A percentile compares a stretch with the other conserved stretches of the same genome.
Evolutionary conservation across 2,888 invertebrate species (phyloP).

Genomic region (Pseudeuparius sepicola): DNA sequence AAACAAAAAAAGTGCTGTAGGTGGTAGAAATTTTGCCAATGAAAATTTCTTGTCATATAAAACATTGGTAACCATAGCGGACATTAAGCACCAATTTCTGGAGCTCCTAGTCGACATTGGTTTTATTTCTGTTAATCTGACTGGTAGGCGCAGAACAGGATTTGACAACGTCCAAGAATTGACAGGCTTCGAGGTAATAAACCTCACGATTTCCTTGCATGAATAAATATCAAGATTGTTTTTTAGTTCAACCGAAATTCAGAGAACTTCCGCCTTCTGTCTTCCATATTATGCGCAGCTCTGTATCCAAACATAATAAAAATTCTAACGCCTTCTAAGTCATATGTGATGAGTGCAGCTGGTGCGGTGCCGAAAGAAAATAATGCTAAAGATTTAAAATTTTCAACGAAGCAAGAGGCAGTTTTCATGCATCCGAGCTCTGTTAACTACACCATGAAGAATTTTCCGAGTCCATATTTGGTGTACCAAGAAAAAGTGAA

Average conservation of each 20-base stretch:
- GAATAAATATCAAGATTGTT: background rate
- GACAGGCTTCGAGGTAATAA: constrained; percentile 28
- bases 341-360: constrained; percentile 59
- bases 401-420: constrained; percentile 61
- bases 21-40: constrained; percentile 68
- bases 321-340: constrained; percentile 69
- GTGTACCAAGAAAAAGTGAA: constrained; percentile 78
- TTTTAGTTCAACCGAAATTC: constrained; percentile 63
- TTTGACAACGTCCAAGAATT: constrained; percentile 50
- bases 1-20: constrained; percentile 54
- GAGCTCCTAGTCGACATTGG: constrained; percentile 68
- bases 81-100: constrained; percentile 75
- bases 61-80: constrained; percentile 73
- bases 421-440: constrained; percentile 57
- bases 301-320: constrained; percentile 88
- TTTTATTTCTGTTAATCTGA: constrained; percentile 61
- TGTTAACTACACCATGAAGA: constrained; percentile 54
- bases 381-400: constrained; percentile 60
- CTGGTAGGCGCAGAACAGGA: constrained; percentile 44
- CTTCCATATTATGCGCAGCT: constrained; percentile 83
- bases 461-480: constrained; percentile 64
- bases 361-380: constrained; percentile 67
- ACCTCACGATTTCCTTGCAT: background rate
- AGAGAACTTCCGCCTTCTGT: constrained; percentile 61
- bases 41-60: constrained; percentile 76